Evolutionary conservation across 2,797 vertebrate genomes (phyloP).

Genomic region (Pipistrellus pygmaeus): DNA sequence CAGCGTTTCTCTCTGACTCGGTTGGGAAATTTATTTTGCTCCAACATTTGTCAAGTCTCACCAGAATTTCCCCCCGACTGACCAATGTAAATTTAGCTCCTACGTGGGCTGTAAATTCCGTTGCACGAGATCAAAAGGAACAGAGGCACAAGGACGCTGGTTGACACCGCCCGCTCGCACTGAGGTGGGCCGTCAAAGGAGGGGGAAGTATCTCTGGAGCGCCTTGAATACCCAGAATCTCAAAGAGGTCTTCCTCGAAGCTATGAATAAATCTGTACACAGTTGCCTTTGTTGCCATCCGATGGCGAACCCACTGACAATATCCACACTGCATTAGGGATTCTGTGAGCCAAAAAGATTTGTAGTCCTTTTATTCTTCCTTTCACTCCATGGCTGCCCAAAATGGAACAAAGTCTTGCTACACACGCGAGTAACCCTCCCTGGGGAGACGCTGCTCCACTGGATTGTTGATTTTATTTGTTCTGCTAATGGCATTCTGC

Average conservation of each 20-base stretch:
- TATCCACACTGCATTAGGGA: conserved; percentile 82
- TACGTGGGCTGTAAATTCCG: conserved; percentile 89
- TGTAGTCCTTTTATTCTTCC: conserved; percentile 78
- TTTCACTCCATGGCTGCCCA: conserved; percentile 76
- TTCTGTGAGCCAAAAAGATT: conserved; percentile 82
- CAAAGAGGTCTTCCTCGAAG: conserved; percentile 85
- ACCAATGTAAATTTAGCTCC: conserved; percentile 89
- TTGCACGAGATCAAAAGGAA: conserved; percentile 90
- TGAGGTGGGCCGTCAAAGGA: conserved; percentile 87
- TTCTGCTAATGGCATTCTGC: conserved; percentile 55
- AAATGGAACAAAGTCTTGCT: conserved; percentile 75
- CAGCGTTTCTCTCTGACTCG: conserved; percentile 78
- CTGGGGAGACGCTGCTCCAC: not conserved
- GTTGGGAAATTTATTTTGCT: conserved; percentile 85
- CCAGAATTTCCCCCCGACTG: conserved; percentile 84
- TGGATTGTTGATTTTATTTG: conserved; percentile 74
- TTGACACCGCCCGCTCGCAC: conserved; percentile 79
- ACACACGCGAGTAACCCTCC: conserved; percentile 66
- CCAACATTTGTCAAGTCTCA: conserved; percentile 83
- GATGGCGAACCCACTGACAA: conserved; percentile 83
- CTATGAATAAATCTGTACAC: conserved; percentile 87
- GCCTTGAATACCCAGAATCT: conserved; percentile 87
- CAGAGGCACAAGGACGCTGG: conserved; percentile 85
- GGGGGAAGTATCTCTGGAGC: conserved; percentile 83
- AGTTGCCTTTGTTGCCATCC: conserved; percentile 82